A percentile compares a stretch with the other conserved stretches of the same genome.
phyloP scores from a whole-genome alignment of 2,797 vertebrate genomes.

The Spinibarbus caldwelli region DNA sequence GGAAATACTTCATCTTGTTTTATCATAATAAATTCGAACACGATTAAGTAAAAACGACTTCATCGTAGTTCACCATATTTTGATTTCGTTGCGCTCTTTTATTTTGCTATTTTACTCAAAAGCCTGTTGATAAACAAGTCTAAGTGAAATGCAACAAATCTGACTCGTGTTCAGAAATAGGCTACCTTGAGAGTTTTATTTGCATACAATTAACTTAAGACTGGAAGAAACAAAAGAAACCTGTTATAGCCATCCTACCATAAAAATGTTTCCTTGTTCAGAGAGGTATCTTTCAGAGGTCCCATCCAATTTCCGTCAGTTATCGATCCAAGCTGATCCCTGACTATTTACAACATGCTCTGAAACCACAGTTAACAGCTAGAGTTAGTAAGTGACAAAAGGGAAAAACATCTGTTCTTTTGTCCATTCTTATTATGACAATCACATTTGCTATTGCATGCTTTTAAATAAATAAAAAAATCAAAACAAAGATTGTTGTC shows the following conservation, averaged over 20 bases:
- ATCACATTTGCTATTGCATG: neutral
- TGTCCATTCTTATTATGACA: neutral
- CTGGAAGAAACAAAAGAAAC: slow-evolving; percentile 26
- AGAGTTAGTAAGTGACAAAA: slow-evolving; percentile 32
- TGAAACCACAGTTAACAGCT: slow-evolving; percentile 50
- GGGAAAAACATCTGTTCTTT: slow-evolving; percentile 16
- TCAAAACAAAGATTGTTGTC: neutral
- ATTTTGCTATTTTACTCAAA: neutral
- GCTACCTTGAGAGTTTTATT: neutral
- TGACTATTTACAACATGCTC: slow-evolving; percentile 58
- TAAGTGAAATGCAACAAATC: neutral
- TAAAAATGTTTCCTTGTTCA: slow-evolving; percentile 32
- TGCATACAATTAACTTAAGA: neutral
- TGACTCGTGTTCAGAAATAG: neutral
- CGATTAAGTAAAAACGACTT: neutral
- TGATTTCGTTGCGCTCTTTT: neutral
- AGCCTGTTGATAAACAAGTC: neutral
- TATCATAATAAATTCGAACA: neutral
- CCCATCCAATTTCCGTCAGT: slow-evolving; percentile 52
- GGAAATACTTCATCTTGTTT: neutral
- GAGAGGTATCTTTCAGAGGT: slow-evolving; percentile 45
- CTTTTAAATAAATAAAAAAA: neutral
- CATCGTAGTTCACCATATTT: neutral
- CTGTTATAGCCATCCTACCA: slow-evolving; percentile 28
- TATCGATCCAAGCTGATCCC: slow-evolving; percentile 58